These are phyloP conservation scores for Cydia amplana DNA, from an alignment of 1,140 invertebrate genomes.

Conservation along the genomic window DNA sequence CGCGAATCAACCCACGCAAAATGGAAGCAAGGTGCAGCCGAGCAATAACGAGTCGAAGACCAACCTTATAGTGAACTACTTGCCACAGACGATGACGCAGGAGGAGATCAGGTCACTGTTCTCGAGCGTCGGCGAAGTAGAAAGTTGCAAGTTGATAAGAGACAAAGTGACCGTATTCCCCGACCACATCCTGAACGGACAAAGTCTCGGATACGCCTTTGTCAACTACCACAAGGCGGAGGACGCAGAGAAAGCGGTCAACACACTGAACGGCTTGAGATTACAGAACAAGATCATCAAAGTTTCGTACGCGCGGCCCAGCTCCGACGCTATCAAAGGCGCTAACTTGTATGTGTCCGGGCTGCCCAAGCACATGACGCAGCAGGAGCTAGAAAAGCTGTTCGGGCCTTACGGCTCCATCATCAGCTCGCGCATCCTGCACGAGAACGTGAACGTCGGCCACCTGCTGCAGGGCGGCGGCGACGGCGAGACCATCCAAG, in stretches of 20 bases:
- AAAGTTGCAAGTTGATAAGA: conserved; percentile 94
- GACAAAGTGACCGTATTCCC: conserved; percentile 90
- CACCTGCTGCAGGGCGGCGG: conserved; percentile 72
- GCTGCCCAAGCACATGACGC: conserved; percentile 91
- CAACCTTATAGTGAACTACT: conserved; percentile 95
- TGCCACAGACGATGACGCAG: conserved; percentile 95
- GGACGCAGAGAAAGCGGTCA: conserved; percentile 93
- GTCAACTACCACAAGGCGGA: conserved; percentile 91
- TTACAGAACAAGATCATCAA: conserved; percentile 95
- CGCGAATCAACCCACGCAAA: conserved; percentile 79
- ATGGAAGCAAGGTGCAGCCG: conserved; percentile 81
- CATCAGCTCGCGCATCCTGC: conserved; percentile 93
- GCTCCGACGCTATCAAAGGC: conserved; percentile 93
- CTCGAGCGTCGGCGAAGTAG: conserved; percentile 92
- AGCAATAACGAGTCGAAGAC: conserved; percentile 83
- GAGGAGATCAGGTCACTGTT: conserved; percentile 93
- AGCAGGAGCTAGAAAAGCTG: conserved; percentile 90
- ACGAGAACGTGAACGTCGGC: conserved; percentile 89
- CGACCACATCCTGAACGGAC: conserved; percentile 83
- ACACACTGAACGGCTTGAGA: conserved; percentile 90
- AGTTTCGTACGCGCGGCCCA: conserved; percentile 93
- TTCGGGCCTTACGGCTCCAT: conserved; percentile 91
- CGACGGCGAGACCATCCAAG: conserved; percentile 69
- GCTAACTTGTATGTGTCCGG: conserved; percentile 94
- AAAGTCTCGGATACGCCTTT: conserved; percentile 94